Percentiles rank a stretch among this genome's conserved stretches.
Evolutionary conservation across 1,140 invertebrate species (phyloP).

Genomic region (Leptestheria dahalacensis): DNA sequence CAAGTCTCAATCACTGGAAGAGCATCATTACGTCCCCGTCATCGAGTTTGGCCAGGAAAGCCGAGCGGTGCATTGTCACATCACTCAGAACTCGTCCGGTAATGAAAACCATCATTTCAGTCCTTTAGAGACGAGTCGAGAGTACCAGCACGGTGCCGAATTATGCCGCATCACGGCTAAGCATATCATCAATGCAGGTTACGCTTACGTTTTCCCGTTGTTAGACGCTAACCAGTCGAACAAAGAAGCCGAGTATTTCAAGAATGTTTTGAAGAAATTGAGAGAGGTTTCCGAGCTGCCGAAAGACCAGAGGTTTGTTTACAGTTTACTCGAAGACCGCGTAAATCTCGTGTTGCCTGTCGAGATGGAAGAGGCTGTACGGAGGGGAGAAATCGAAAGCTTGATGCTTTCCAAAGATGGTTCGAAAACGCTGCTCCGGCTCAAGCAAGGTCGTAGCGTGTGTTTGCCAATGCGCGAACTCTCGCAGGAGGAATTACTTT

Average conservation of each 20-base stretch:
- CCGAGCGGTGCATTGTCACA: slow-evolving; percentile 18
- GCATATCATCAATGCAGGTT: slow-evolving; percentile 43
- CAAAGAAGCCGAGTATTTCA: slow-evolving; percentile 20
- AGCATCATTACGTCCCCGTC: slow-evolving; percentile 25
- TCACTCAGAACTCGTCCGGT: slow-evolving; percentile 27
- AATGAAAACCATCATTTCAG: slow-evolving; percentile 60
- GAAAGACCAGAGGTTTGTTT: slow-evolving; percentile 45
- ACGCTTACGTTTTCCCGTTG: slow-evolving; percentile 53
- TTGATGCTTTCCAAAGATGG: slow-evolving; percentile 56
- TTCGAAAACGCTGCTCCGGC: slow-evolving; percentile 51
- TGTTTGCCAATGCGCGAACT: slow-evolving; percentile 30
- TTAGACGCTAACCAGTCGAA: slow-evolving; percentile 33
- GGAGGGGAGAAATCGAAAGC: slow-evolving; percentile 56
- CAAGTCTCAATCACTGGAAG: slow-evolving; percentile 42
- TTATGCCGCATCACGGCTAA: slow-evolving; percentile 21
- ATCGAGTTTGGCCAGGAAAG: slow-evolving; percentile 21
- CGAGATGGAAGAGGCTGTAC: slow-evolving; percentile 52
- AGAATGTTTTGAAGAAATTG: slow-evolving; percentile 19
- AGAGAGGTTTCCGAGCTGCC: slow-evolving; percentile 4
- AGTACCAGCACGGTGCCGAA: background rate
- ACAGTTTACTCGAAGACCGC: slow-evolving; percentile 51
- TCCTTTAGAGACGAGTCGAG: slow-evolving; percentile 34
- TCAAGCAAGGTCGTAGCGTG: slow-evolving; percentile 52
- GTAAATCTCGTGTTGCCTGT: slow-evolving; percentile 59
- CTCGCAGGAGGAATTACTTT: slow-evolving; percentile 5